Conservation (phyloP, 2,888 invertebrate genomes). For the Rapana venosa region DNA sequence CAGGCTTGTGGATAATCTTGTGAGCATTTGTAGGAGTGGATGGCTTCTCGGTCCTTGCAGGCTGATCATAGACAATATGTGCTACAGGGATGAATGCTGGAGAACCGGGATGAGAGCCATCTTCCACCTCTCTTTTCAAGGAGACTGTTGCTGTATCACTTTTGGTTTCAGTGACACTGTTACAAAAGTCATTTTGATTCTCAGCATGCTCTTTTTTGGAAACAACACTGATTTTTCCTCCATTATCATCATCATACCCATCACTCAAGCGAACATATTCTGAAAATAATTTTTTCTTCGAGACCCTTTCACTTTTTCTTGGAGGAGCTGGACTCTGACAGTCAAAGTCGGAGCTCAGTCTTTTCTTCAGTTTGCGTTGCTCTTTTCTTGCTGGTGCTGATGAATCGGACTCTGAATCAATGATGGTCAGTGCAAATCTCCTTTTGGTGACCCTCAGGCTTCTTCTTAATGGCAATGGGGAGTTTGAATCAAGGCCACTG, state of each 20-base stretch:
- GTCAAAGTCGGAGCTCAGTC: background rate
- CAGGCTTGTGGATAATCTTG: background rate
- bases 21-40: background rate
- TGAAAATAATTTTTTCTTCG: background rate
- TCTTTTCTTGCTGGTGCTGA: background rate
- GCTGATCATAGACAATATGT: background rate
- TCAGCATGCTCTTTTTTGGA: background rate
- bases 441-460: background rate
- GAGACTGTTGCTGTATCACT: background rate
- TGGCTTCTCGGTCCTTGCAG: background rate
- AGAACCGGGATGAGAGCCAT: background rate
- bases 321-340: background rate
- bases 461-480: background rate
- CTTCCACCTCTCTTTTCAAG: background rate
- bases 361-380: background rate
- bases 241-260: background rate
- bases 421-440: background rate
- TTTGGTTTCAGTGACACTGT: background rate
- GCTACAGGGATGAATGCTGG: background rate
- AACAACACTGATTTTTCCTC: background rate
- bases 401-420: background rate
- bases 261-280: background rate
- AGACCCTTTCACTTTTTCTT: background rate
- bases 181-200: background rate
- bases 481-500: background rate